Evolutionary conservation across 2,797 vertebrate genomes (phyloP).

Genomic region (Enteromius afrohamiltoni): DNA sequence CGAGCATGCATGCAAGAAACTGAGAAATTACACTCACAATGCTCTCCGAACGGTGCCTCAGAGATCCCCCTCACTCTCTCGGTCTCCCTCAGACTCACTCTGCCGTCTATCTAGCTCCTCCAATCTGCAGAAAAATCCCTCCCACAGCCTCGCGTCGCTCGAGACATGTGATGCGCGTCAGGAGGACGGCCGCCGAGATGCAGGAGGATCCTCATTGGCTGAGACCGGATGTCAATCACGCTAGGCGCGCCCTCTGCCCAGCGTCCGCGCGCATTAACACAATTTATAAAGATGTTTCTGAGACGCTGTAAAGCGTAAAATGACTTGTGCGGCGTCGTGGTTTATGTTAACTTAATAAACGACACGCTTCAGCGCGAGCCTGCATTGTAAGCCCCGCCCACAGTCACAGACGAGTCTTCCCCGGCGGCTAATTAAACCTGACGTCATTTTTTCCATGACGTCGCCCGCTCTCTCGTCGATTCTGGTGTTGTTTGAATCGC

Average conservation of each 20-base stretch:
- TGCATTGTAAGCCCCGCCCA: slow-evolving; percentile 63
- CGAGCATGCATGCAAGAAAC: slow-evolving; percentile 38
- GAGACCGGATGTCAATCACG: slow-evolving; percentile 76
- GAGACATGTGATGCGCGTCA: slow-evolving; percentile 77
- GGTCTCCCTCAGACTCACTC: slow-evolving; percentile 77
- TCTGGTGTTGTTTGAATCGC: slow-evolving; percentile 67
- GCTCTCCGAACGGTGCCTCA: slow-evolving; percentile 72
- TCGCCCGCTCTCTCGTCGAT: slow-evolving; percentile 66
- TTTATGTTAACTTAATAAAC: slow-evolving; percentile 17
- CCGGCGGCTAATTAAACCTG: slow-evolving; percentile 80
- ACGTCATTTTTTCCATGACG: slow-evolving; percentile 89
- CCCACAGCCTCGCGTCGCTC: slow-evolving; percentile 75
- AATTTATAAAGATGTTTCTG: slow-evolving; percentile 57
- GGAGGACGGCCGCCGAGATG: slow-evolving; percentile 71
- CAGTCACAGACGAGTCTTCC: slow-evolving; percentile 71
- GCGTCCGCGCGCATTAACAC: slow-evolving; percentile 5
- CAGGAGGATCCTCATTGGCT: slow-evolving; percentile 78
- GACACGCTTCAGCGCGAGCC: slow-evolving; percentile 17
- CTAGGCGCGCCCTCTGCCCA: slow-evolving; percentile 71
- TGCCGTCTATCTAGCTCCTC: slow-evolving; percentile 75
- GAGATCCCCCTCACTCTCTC: slow-evolving; percentile 71
- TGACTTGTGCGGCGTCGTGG: not conserved
- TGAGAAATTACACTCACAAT: slow-evolving; percentile 75
- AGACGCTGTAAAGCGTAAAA: not conserved
- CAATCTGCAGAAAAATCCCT: slow-evolving; percentile 75